Evolutionary conservation across 2,888 invertebrate species (phyloP), one percentile per base, ranked within the genome.

Genomic region (Cantharis lateralis): DNA sequence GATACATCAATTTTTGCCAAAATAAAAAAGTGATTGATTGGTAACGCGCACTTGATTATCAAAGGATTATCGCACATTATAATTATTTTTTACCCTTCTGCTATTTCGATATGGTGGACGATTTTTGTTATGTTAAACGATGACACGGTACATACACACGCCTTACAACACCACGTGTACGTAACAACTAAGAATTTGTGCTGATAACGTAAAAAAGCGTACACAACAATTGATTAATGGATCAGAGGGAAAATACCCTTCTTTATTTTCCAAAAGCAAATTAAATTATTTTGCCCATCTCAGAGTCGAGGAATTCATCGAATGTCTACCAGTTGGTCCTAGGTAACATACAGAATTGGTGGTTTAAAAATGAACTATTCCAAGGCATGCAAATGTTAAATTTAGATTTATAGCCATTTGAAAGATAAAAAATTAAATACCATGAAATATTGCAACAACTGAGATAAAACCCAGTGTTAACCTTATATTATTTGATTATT

Each of bases 1-100:
- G 87, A 87, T 85, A 83, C 87, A 86, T 87, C 87, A 87, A 85
- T 84, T 87, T 87, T 84, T 82, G 82, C 81, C 80, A 82, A 86
- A 85, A 85, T 86, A 86, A 87, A 87, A 81, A 87, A 87, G 86
- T 87, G 88, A 88, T 88, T 85, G 88, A 88, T 88, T 87, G 85
- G 87, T 80, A 83, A 87, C 86, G 87, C 86, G 82, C 83, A 86
- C 87, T 87, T 85, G 86, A 87, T 87, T 86, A 86, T 82, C 85
- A 87, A 87, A 87, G 87, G 87, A 87, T 87, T 87, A 87, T 86
- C 86, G 82, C 81, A 79, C 82, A 81, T 80, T 81, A 81, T 85
- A 85, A 79, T 74, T 74, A 76, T 72, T 78, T 79, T 76, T 77
- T 79, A 81, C 82, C 83, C 82, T 83, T 83, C 80, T 72, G 72